Percentiles rank a stretch among this genome's conserved stretches.
phyloP scores from a whole-genome alignment of 2,113 vertebrate genomes.

The Solenodon paradoxus region DNA sequence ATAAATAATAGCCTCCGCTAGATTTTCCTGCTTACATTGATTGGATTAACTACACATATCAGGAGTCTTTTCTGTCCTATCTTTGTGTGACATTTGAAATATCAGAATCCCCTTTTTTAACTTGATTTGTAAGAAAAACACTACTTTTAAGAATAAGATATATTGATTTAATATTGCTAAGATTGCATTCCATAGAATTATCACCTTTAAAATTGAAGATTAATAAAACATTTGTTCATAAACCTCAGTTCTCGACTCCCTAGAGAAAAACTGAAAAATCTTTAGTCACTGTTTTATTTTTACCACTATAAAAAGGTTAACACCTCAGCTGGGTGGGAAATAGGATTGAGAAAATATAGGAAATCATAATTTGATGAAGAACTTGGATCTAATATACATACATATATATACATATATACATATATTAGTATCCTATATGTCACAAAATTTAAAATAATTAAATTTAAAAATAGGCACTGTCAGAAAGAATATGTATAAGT shows the following conservation, averaged over 20 bases:
- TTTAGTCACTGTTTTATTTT: background rate
- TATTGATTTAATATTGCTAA: background rate
- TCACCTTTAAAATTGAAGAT: background rate
- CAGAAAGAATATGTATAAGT: background rate
- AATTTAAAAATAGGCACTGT: too few relatives aligned
- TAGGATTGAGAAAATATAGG: too few relatives aligned
- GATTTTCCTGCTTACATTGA: background rate
- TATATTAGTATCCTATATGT: too few relatives aligned
- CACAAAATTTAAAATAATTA: too few relatives aligned
- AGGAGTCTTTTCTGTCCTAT: background rate
- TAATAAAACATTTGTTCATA: background rate
- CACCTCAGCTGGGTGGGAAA: too few relatives aligned
- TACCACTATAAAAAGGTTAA: too few relatives aligned
- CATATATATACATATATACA: too few relatives aligned
- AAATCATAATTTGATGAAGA: too few relatives aligned
- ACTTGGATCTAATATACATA: too few relatives aligned
- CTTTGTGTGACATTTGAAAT: background rate
- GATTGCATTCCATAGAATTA: background rate
- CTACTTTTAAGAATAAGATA: background rate
- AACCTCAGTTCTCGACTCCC: background rate
- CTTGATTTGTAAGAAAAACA: background rate
- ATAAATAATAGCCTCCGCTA: background rate
- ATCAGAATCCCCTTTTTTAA: background rate
- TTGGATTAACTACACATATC: background rate
- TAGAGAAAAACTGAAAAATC: background rate